Evolutionary conservation across 2,888 invertebrate genomes (phyloP).

Genomic region (Eupithecia vulgata): DNA sequence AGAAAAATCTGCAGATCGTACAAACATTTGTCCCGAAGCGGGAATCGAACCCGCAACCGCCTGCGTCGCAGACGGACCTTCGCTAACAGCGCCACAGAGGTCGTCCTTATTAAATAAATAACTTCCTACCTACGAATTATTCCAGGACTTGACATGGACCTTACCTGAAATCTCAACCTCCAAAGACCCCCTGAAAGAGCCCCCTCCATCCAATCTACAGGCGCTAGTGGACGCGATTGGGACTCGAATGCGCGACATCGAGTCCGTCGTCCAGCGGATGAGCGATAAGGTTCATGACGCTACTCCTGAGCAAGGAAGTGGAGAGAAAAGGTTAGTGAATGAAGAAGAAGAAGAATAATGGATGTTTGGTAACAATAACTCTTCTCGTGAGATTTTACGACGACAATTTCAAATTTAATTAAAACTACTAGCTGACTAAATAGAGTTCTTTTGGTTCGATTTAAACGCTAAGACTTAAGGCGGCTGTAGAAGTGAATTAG

Average conservation of each 20-base stretch:
- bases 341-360: neutral
- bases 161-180: constrained; percentile 41
- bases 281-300: constrained; percentile 68
- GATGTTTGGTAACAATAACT: neutral
- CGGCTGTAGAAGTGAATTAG: no score
- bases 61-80: no score
- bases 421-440: no score
- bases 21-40: no score
- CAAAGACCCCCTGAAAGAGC: constrained; percentile 55
- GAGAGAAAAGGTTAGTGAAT: constrained; percentile 57
- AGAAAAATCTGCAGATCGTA: no score
- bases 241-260: constrained; percentile 73
- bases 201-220: constrained; percentile 62
- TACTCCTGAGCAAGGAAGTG: constrained; percentile 47
- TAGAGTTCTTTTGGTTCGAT: no score
- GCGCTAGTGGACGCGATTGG: constrained; percentile 76
- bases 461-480: no score
- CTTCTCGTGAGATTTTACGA: neutral
- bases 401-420: no score
- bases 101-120: no score
- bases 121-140: neutral
- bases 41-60: no score
- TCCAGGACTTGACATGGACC: constrained; percentile 12
- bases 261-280: constrained; percentile 72
- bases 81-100: no score